Conservation (phyloP, 2,113 vertebrate genomes). For the Nibea coibor region DNA sequence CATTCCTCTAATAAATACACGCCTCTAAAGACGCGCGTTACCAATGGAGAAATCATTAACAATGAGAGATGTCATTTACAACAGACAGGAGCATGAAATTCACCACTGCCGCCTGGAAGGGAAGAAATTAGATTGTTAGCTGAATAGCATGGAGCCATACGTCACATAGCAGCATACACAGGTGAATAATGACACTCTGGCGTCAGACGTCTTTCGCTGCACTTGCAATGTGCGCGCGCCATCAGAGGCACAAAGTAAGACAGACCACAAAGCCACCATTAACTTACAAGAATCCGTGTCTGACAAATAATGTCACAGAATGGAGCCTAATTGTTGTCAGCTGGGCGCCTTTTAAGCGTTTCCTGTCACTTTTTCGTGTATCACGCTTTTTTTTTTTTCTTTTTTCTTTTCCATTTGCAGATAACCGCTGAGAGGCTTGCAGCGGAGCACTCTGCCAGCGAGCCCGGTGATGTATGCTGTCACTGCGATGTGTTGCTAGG, state of each 20-base stretch:
- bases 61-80: constrained; percentile 27
- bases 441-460: constrained; percentile 17
- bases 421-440: constrained; percentile 11
- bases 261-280: background rate
- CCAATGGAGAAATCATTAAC: constrained; percentile 26
- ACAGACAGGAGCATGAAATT: constrained; percentile 19
- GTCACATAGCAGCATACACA: background rate
- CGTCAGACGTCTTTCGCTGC: background rate
- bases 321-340: constrained; percentile 17
- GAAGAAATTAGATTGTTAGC: constrained; percentile 12
- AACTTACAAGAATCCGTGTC: constrained; percentile 13
- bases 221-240: background rate
- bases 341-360: background rate
- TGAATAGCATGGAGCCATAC: background rate
- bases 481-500: constrained; percentile 61
- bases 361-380: constrained; percentile 19
- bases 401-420: constrained; percentile 35
- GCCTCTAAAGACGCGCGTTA: constrained; percentile 28
- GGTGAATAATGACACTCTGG: constrained; percentile 2
- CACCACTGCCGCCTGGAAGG: background rate
- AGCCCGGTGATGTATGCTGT: constrained; percentile 58
- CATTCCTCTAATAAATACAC: constrained; percentile 16
- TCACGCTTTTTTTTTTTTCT: constrained; percentile 19
- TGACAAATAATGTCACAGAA: constrained; percentile 21
- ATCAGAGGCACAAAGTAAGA: background rate